These are phyloP conservation scores for Willisornis vidua DNA, from an alignment of 2,113 vertebrate species.

Conservation along the genomic window DNA sequence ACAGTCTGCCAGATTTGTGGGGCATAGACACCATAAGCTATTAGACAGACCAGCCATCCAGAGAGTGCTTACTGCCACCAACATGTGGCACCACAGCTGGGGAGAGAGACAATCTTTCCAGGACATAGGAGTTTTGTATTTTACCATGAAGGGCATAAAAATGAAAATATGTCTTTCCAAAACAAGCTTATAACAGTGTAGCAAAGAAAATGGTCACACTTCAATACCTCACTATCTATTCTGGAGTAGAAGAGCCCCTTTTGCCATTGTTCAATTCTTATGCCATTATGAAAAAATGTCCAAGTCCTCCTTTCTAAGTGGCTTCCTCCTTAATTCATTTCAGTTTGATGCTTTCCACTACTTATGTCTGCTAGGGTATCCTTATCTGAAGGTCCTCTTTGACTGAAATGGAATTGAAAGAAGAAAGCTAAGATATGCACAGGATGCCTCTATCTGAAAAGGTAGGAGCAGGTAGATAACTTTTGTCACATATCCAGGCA, in stretches of 20 bases:
- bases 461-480: constrained; percentile 37
- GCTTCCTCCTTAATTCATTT: neutral
- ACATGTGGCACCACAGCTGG: fast-evolving
- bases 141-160: neutral
- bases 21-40: neutral
- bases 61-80: neutral
- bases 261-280: neutral
- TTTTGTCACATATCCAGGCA: constrained; percentile 1
- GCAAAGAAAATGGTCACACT: neutral
- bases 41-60: neutral
- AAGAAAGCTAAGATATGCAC: constrained; percentile 18
- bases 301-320: neutral
- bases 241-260: neutral
- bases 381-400: neutral
- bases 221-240: neutral
- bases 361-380: neutral
- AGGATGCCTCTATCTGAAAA: constrained; percentile 43
- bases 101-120: neutral
- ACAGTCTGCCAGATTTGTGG: neutral
- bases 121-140: neutral
- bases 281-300: neutral
- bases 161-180: neutral
- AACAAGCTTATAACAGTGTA: neutral
- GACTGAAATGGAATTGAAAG: constrained; percentile 10
- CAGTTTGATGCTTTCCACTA: neutral